Evolutionary conservation across 2,113 vertebrate genomes (phyloP).

Genomic region (Amphiprion ocellaris): DNA sequence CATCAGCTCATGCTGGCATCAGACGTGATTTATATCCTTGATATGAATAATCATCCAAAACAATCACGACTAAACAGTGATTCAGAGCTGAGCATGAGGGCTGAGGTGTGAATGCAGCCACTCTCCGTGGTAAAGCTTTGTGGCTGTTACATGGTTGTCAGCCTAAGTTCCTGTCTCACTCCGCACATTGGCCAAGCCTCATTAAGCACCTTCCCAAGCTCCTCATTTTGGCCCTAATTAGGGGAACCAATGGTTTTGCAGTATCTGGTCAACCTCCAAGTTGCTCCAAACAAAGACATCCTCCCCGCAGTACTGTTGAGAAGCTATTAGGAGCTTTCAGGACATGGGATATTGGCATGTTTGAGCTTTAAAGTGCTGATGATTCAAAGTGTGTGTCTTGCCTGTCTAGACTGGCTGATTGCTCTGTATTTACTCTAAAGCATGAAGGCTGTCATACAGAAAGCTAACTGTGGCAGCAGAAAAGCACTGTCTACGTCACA

Average conservation of each 20-base stretch:
- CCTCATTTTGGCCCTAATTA: slow-evolving; percentile 74
- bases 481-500: slow-evolving; percentile 49
- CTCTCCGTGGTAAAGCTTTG: slow-evolving; percentile 29
- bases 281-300: slow-evolving; percentile 35
- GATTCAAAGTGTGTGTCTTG: slow-evolving; percentile 5
- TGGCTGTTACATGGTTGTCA: slow-evolving; percentile 41
- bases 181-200: slow-evolving; percentile 69
- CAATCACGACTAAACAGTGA: not conserved
- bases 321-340: slow-evolving; percentile 52
- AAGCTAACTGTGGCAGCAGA: slow-evolving; percentile 31
- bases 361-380: slow-evolving; percentile 39
- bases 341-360: slow-evolving; percentile 32
- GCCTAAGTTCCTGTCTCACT: slow-evolving; percentile 55
- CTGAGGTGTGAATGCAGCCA: slow-evolving; percentile 20
- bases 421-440: slow-evolving; percentile 45
- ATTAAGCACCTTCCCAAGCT: slow-evolving; percentile 71
- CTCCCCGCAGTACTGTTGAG: slow-evolving; percentile 29
- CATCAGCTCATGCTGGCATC: too few relatives aligned
- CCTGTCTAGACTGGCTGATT: slow-evolving; percentile 42
- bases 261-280: slow-evolving; percentile 69
- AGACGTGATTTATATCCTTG: not conserved
- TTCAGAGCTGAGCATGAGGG: not conserved
- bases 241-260: slow-evolving; percentile 52
- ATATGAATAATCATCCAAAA: not conserved
- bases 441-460: slow-evolving; percentile 44